Base-by-base conservation (phyloP, 2,888 invertebrate genomes). In the Mesochorus sp. region DNA sequence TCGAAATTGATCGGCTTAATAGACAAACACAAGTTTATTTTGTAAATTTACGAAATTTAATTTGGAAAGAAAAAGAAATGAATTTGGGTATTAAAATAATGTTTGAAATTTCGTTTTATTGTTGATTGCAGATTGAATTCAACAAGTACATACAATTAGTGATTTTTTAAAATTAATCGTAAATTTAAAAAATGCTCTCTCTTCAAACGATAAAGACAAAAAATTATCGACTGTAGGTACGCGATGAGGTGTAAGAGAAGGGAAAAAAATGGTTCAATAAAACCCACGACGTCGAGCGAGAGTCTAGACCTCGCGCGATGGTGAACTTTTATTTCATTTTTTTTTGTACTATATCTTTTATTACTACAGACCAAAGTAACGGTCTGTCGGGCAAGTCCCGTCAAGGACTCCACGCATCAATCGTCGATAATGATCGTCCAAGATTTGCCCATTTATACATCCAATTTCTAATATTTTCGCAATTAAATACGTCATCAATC, bases 331-430 rank as follows among this genome's bases (percentile, higher is more conserved):
- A n/a, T n/a, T n/a, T n/a, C 51, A 37, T 44, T 77, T 49, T 72
- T 59, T 67, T 21, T 34, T 42, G 70, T n/a, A n/a, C 1, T 34
- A 17, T 17, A 10, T 1, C 4, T 28, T 6, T 28, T n/a, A 3
- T 37, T 4, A 5, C 8, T 21, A n/a, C 21, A 21, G 24, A 62
- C n/a, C 61, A 81, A 85, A 84, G 84, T 89, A 88, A 89, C 88
- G 89, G 89, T 89, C 81, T 84, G 83, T 81, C 85, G 87, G 86
- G 87, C 88, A 88, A 89, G 87, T 87, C 87, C 88, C 85, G 86
- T 85, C 88, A 89, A 89, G 89, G 89, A 86, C 89, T 89, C 85
- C 28, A 51, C 37, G 28, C 61, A 80, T 83, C 84, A 80, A 68
- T 81, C 81, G 61, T 57, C 49, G 5, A 28, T 53, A 53, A 55